These are phyloP conservation scores for Isaurus tuberculatus DNA, from an alignment of 92 coral and sea anemone genomes.

Conservation along the genomic window DNA sequence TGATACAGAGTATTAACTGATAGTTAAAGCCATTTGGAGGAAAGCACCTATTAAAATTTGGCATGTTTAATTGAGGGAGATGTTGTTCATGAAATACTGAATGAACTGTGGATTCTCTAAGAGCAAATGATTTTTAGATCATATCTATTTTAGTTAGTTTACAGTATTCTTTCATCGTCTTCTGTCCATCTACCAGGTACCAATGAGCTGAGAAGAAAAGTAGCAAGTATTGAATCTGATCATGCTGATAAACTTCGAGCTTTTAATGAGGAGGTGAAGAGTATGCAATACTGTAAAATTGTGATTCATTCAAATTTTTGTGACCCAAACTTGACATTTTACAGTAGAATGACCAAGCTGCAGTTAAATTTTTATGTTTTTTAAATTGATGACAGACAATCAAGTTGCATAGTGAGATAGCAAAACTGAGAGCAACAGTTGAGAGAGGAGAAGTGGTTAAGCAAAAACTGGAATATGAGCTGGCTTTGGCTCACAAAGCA, in stretches of 20 bases:
- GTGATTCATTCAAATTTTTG: background rate
- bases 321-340: background rate
- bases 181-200: background rate
- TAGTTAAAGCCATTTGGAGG: too few relatives aligned
- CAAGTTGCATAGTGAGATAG: slow-evolving; percentile 87
- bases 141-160: too few relatives aligned
- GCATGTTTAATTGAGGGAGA: too few relatives aligned
- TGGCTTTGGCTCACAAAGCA: slow-evolving; percentile 86
- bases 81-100: background rate
- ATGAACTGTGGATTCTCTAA: too few relatives aligned
- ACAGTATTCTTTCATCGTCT: background rate
- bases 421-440: slow-evolving; percentile 80
- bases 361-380: too few relatives aligned
- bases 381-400: slow-evolving; percentile 59
- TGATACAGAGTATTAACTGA: too few relatives aligned
- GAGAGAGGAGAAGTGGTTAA: slow-evolving; percentile 96
- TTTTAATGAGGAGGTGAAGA: slow-evolving; percentile 40
- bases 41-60: too few relatives aligned
- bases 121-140: too few relatives aligned
- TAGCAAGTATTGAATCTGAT: slow-evolving; percentile 42
- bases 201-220: slow-evolving; percentile 39
- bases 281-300: background rate
- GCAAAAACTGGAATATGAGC: slow-evolving; percentile 95
- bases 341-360: too few relatives aligned
- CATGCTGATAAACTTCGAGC: slow-evolving; percentile 49